Percentiles rank a stretch among this genome's conserved stretches.
Conservation (phyloP, 1,140 invertebrate species). For the Anastatus disparis region DNA sequence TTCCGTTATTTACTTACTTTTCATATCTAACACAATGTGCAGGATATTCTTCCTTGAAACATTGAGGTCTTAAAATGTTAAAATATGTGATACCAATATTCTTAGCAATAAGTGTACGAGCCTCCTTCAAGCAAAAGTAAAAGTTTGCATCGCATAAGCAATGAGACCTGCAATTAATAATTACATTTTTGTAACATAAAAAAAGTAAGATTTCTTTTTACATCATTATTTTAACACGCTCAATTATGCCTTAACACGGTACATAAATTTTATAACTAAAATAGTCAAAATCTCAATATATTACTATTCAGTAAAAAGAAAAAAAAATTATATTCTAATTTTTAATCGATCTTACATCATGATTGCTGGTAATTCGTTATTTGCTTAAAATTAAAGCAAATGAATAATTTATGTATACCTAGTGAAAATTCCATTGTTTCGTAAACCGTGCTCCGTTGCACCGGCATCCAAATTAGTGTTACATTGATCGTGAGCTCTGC, state of each 20-base stretch:
- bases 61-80: slow-evolving; percentile 69
- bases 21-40: slow-evolving; percentile 62
- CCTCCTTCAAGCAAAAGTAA: slow-evolving; percentile 67
- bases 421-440: slow-evolving; percentile 63
- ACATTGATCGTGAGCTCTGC: slow-evolving; percentile 60
- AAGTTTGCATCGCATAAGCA: slow-evolving; percentile 71
- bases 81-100: slow-evolving; percentile 71
- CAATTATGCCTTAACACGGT: too few species aligned
- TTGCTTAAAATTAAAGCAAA: too few species aligned
- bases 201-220: too few species aligned
- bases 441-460: slow-evolving; percentile 35
- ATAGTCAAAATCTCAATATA: too few species aligned
- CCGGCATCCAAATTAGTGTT: slow-evolving; percentile 44
- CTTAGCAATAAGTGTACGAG: slow-evolving; percentile 61
- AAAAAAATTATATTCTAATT: too few species aligned
- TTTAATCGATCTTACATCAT: too few species aligned
- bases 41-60: slow-evolving; percentile 67
- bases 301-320: too few species aligned
- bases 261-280: too few species aligned
- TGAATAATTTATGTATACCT: too few species aligned
- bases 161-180: slow-evolving; percentile 64
- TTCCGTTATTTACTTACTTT: slow-evolving; percentile 57
- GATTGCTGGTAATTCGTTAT: too few species aligned
- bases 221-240: too few species aligned
- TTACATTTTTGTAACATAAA: slow-evolving; percentile 25